Percentiles rank a stretch among this genome's conserved stretches.
Evolutionary conservation across 1,140 invertebrate species (phyloP).

Genomic region (Plectrocnemia conspersa): DNA sequence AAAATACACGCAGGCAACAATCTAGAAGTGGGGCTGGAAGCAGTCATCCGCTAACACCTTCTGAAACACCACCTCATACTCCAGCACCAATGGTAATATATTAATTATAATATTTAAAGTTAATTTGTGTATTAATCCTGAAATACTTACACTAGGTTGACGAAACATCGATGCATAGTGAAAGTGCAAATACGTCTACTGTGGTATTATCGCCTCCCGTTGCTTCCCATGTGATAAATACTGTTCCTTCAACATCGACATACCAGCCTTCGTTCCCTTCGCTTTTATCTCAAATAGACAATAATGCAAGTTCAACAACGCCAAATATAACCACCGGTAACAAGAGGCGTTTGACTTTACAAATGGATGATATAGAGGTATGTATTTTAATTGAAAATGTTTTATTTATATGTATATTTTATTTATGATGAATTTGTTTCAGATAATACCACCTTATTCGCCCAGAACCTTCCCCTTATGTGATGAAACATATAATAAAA

Average conservation of each 20-base stretch:
- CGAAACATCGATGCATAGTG: constrained; percentile 34
- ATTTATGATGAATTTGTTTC: constrained; percentile 20
- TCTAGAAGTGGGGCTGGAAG: constrained; percentile 62
- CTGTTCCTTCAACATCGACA: not conserved
- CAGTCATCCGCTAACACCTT: constrained; percentile 47
- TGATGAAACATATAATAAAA: constrained; percentile 64
- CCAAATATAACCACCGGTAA: too few relatives aligned
- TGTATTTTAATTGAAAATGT: constrained; percentile 3
- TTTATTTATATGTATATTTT: not conserved
- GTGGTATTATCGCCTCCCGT: not conserved
- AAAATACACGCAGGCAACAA: constrained; percentile 54
- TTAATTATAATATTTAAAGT: not conserved
- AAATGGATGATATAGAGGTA: constrained; percentile 25
- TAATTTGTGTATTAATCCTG: not conserved
- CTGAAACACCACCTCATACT: constrained; percentile 40
- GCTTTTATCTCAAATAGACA: not conserved
- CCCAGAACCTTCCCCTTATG: constrained; percentile 67
- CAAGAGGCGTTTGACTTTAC: constrained; percentile 24
- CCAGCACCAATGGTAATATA: constrained; percentile 16
- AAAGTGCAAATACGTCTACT: constrained; percentile 11
- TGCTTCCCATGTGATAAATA: not conserved
- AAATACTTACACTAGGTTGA: constrained; percentile 17
- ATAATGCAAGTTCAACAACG: too few relatives aligned
- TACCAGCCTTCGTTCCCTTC: not conserved
- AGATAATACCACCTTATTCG: constrained; percentile 63